These are phyloP conservation scores for Ptychoptera albimana DNA, from an alignment of 2,888 invertebrate genomes.

Conservation along the genomic window DNA sequence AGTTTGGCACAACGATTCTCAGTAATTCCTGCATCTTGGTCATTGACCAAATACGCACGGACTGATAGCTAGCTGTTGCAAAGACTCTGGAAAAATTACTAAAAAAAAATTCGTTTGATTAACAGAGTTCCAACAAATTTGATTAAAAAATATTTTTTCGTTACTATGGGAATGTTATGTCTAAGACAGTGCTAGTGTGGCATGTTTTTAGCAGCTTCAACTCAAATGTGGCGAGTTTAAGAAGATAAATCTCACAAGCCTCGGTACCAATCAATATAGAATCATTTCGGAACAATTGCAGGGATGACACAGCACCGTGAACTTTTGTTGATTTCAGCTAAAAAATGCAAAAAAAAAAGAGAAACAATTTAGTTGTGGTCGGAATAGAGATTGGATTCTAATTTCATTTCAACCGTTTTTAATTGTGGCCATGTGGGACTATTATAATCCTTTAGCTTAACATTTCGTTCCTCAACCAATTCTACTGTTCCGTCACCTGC, in stretches of 20 bases:
- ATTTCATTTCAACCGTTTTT: constrained; percentile 30
- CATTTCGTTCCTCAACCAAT: constrained; percentile 43
- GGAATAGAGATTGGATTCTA: constrained; percentile 15
- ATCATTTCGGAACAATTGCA: constrained; percentile 41
- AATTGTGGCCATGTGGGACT: constrained; percentile 40
- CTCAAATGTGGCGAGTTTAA: constrained; percentile 50
- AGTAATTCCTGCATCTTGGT: constrained; percentile 61
- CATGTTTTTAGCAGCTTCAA: constrained; percentile 62
- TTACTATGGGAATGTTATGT: constrained; percentile 70
- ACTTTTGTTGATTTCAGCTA: constrained; percentile 41
- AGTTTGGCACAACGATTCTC: constrained; percentile 74
- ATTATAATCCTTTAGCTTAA: constrained; percentile 26
- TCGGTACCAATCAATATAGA: constrained; percentile 60
- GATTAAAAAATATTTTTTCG: constrained; percentile 16
- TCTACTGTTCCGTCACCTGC: constrained; percentile 75
- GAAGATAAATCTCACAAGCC: constrained; percentile 64
- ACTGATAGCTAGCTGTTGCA: constrained; percentile 71
- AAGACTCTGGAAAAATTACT: constrained; percentile 73
- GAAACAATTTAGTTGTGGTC: too few relatives aligned
- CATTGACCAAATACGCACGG: constrained; percentile 75
- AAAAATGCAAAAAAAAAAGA: constrained; percentile 11
- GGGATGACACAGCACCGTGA: constrained; percentile 55
- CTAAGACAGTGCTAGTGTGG: constrained; percentile 64
- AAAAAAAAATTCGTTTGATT: constrained; percentile 15
- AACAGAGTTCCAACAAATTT: not conserved